phyloP scores from a whole-genome alignment of 1,140 invertebrate species.

The Protaetia brevitarsis region DNA sequence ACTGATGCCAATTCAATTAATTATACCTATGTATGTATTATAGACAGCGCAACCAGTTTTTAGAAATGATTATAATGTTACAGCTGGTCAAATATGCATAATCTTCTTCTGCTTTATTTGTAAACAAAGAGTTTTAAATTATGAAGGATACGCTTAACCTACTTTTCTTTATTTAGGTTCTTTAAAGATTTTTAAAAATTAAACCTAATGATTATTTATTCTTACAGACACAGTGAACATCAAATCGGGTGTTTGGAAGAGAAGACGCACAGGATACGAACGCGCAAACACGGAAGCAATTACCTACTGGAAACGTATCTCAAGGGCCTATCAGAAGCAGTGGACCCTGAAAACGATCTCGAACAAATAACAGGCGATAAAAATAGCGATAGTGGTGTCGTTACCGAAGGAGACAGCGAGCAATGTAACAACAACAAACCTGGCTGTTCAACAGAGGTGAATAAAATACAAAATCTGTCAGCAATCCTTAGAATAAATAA shows the following conservation, averaged over 20 bases:
- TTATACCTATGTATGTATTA: no score
- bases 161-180: background rate
- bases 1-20: no score
- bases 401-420: constrained; percentile 49
- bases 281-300: constrained; percentile 73
- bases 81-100: no score
- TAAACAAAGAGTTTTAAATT: background rate
- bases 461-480: constrained; percentile 30
- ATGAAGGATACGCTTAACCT: no score
- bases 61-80: no score
- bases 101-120: no score
- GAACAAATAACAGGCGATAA: constrained; percentile 45
- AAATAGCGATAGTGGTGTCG: constrained; percentile 58
- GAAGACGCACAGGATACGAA: constrained; percentile 65
- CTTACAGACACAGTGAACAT: constrained; percentile 68
- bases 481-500: background rate
- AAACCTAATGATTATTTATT: background rate
- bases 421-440: constrained; percentile 43
- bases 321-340: constrained; percentile 53
- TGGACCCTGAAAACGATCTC: constrained; percentile 47
- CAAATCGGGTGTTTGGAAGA: constrained; percentile 75
- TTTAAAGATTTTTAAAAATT: background rate
- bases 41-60: no score
- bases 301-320: constrained; percentile 79
- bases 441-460: constrained; percentile 40